Evolutionary conservation across 2,888 invertebrate species (phyloP).

Genomic region (Aphidius colemani): DNA sequence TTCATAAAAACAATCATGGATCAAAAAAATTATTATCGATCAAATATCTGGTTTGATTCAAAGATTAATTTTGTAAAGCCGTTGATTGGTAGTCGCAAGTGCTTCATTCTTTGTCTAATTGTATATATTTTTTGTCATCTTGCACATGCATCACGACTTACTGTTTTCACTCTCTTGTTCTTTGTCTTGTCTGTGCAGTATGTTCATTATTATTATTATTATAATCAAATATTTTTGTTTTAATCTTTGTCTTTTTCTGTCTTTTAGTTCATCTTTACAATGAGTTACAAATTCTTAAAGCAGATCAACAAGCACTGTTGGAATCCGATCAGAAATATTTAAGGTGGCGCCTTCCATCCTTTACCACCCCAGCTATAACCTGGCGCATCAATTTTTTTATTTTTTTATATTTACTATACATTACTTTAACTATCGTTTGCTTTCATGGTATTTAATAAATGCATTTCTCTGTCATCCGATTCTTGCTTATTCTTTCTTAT

Average conservation of each 20-base stretch:
- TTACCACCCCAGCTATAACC: too few relatives aligned
- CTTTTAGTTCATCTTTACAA: not conserved
- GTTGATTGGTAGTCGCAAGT: conserved; percentile 6
- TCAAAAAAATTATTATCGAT: too few relatives aligned
- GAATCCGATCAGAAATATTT: conserved; percentile 60
- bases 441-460: conserved; percentile 25
- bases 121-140: not conserved
- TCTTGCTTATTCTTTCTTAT: not conserved
- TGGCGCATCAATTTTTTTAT: conserved; percentile 9
- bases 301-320: conserved; percentile 44
- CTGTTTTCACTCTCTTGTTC: too few relatives aligned
- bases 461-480: conserved; percentile 15
- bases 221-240: too few relatives aligned
- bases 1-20: too few relatives aligned
- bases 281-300: conserved; percentile 48
- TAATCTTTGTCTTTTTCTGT: not conserved
- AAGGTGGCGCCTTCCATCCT: conserved; percentile 48
- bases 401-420: not conserved
- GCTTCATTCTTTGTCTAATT: not conserved
- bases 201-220: too few relatives aligned
- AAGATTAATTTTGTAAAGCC: not conserved
- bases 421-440: conserved; percentile 11
- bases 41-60: too few relatives aligned
- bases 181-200: too few relatives aligned
- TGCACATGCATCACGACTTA: not conserved